Conservation (phyloP, 2,797 vertebrate genomes). For the Caiman crocodilus region DNA sequence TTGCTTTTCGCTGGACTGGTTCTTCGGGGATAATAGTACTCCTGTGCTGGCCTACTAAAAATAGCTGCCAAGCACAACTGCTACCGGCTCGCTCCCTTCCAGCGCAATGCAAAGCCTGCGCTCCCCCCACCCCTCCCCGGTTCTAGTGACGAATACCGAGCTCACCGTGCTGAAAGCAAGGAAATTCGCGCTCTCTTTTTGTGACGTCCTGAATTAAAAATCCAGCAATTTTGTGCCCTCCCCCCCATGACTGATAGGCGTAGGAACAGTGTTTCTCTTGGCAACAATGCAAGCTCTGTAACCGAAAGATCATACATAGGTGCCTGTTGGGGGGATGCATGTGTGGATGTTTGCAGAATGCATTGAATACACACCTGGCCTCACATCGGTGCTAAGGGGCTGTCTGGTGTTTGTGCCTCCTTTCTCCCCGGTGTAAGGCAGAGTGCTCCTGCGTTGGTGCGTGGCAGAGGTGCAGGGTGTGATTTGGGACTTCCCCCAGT, state of each 20-base stretch:
- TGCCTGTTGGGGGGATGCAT: neutral
- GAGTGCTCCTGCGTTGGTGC: too few species aligned
- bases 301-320: neutral
- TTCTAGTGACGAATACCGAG: constrained; percentile 47
- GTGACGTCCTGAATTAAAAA: constrained; percentile 16
- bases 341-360: neutral
- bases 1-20: neutral
- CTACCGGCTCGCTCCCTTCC: constrained; percentile 9
- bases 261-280: constrained; percentile 26
- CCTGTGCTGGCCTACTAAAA: constrained; percentile 26
- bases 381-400: too few species aligned
- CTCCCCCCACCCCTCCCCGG: neutral
- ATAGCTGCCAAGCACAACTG: neutral
- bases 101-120: constrained; percentile 35
- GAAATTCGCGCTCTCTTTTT: neutral
- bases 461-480: too few species aligned
- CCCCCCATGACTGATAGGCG: neutral
- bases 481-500: too few species aligned
- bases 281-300: constrained; percentile 19
- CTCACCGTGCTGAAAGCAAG: constrained; percentile 14
- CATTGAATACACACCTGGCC: neutral
- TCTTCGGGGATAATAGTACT: constrained; percentile 6
- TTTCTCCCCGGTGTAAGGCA: too few species aligned
- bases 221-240: neutral
- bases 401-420: neutral